Percentiles rank a stretch among this genome's conserved stretches.
Evolutionary conservation across 2,797 vertebrate species (phyloP).

Genomic region (Sebastes melanostomus): DNA sequence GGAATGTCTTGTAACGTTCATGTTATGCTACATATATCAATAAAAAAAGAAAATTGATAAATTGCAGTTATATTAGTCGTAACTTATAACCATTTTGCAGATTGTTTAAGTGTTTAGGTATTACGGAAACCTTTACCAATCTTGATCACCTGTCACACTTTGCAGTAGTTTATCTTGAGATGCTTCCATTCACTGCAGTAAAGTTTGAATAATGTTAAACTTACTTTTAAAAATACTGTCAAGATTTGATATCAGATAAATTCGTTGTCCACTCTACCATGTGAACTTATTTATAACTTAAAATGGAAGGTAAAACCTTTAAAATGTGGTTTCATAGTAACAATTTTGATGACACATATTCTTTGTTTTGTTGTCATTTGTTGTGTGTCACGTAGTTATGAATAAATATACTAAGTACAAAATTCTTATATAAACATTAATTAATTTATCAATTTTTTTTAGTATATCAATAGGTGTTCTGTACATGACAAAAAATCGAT

Average conservation of each 20-base stretch:
- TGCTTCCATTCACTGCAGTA: background rate
- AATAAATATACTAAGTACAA: background rate
- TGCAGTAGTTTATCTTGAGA: background rate
- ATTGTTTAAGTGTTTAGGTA: background rate
- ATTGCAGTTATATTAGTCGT: background rate
- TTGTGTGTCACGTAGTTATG: background rate
- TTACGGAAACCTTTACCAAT: background rate
- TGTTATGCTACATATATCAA: background rate
- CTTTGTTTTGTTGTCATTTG: background rate
- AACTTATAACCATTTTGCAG: background rate
- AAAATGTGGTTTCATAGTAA: background rate
- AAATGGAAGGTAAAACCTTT: background rate
- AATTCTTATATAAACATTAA: background rate
- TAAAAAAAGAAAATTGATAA: too few relatives aligned
- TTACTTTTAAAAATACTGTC: background rate
- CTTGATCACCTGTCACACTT: background rate
- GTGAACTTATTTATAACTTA: background rate
- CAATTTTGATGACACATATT: background rate
- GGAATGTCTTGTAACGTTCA: background rate
- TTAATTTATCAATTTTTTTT: background rate
- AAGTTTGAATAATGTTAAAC: background rate
- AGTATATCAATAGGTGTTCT: background rate
- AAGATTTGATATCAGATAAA: background rate
- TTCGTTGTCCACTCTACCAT: background rate
- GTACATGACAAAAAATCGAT: background rate